A percentile compares a stretch with the other conserved stretches of the same genome.
Evolutionary conservation across 2,113 vertebrate species (phyloP).

Genomic region (Colinus virginianus): DNA sequence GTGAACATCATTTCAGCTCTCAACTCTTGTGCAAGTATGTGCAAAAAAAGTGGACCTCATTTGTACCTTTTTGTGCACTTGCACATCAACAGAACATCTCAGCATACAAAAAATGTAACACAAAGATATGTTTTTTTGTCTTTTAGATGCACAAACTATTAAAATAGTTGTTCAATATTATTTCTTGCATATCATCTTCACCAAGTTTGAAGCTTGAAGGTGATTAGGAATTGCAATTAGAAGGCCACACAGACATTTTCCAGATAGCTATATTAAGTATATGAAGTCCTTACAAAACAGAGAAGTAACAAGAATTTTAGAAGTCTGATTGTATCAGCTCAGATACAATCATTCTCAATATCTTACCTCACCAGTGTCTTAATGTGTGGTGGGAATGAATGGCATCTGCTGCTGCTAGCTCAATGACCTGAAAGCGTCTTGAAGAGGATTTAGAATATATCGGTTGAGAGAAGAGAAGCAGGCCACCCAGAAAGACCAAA

Average conservation of each 20-base stretch:
- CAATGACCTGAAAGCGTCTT: background rate
- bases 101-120: background rate
- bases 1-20: background rate
- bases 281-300: background rate
- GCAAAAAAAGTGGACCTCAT: background rate
- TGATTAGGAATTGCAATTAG: background rate
- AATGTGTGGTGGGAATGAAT: background rate
- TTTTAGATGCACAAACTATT: background rate
- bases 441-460: background rate
- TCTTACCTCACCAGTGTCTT: background rate
- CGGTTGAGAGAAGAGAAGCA: background rate
- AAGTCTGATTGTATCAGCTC: background rate
- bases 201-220: background rate
- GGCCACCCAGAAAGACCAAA: conserved; percentile 59
- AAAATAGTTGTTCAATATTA: background rate
- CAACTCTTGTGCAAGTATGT: background rate
- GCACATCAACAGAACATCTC: background rate
- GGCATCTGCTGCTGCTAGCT: background rate
- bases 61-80: background rate
- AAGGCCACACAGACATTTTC: background rate
- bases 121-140: background rate
- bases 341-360: background rate
- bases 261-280: background rate
- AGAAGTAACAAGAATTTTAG: background rate
- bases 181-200: background rate